Evolutionary conservation across 2,797 vertebrate genomes (phyloP).

Genomic region (Crenichthys baileyi): DNA sequence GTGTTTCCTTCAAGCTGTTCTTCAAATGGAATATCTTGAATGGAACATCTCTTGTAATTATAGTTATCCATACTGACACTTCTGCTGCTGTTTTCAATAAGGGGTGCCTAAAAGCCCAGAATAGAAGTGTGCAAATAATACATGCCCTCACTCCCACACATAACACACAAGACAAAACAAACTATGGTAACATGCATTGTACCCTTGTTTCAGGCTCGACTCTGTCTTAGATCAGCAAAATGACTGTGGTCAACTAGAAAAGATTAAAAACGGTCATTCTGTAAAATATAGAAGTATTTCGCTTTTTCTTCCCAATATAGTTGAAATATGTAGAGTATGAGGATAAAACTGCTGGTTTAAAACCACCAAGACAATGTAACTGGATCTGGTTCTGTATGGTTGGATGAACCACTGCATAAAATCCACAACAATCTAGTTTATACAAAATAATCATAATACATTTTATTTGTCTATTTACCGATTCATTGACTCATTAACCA

Average conservation of each 20-base stretch:
- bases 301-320: neutral
- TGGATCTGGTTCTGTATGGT: neutral
- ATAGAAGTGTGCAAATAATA: slow-evolving; percentile 33
- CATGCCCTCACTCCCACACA: slow-evolving; percentile 4
- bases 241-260: slow-evolving; percentile 33
- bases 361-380: neutral
- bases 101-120: slow-evolving; percentile 15
- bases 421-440: neutral
- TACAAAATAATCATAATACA: neutral
- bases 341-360: neutral
- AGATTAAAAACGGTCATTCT: neutral
- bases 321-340: no score
- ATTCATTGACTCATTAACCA: neutral
- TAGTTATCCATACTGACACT: slow-evolving; percentile 7
- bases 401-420: neutral
- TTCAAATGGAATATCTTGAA: slow-evolving; percentile 21
- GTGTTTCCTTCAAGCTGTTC: slow-evolving; percentile 14
- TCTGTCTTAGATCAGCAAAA: slow-evolving; percentile 19
- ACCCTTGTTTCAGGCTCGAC: no score
- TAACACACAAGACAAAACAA: slow-evolving; percentile 14
- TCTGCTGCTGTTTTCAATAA: slow-evolving; percentile 19
- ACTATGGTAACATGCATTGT: slow-evolving; percentile 8
- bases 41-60: slow-evolving; percentile 15
- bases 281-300: neutral
- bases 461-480: neutral